Evolutionary conservation across 1,140 invertebrate species (phyloP).

Genomic region (Danaus melanippus): DNA sequence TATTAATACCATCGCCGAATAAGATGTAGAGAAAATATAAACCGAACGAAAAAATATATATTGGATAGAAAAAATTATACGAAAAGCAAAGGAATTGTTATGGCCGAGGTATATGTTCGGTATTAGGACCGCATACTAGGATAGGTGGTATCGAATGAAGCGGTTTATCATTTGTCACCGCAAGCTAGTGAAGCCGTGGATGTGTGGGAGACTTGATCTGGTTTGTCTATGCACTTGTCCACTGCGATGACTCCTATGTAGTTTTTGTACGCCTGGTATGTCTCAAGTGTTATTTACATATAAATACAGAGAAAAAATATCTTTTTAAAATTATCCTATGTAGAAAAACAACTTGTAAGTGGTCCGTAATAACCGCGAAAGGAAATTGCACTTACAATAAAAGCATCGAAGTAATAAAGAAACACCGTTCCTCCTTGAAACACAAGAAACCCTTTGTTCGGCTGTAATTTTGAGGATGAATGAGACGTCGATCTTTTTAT

Average conservation of each 20-base stretch:
- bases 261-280: slow-evolving; percentile 30
- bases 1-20: slow-evolving; percentile 7
- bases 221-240: slow-evolving; percentile 48
- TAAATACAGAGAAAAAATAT: no score
- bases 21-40: no score
- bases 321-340: no score
- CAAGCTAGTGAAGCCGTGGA: slow-evolving; percentile 53
- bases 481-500: slow-evolving; percentile 23
- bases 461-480: slow-evolving; percentile 33
- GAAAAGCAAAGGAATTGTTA: no score
- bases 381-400: slow-evolving; percentile 42
- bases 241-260: slow-evolving; percentile 31
- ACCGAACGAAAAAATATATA: no score
- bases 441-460: slow-evolving; percentile 37
- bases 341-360: no score
- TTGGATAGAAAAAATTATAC: no score
- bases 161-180: slow-evolving; percentile 56
- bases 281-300: no score
- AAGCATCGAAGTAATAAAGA: slow-evolving; percentile 43
- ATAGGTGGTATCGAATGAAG: slow-evolving; percentile 55
- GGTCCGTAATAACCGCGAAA: no score
- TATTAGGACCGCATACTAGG: slow-evolving; percentile 20
- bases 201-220: slow-evolving; percentile 60
- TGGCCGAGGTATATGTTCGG: slow-evolving; percentile 6
- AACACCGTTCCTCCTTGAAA: slow-evolving; percentile 32